A percentile compares a stretch with the other conserved stretches of the same genome.
These are phyloP conservation scores for Noctua comes DNA, from an alignment of 2,888 invertebrate species.

Conservation along the genomic window DNA sequence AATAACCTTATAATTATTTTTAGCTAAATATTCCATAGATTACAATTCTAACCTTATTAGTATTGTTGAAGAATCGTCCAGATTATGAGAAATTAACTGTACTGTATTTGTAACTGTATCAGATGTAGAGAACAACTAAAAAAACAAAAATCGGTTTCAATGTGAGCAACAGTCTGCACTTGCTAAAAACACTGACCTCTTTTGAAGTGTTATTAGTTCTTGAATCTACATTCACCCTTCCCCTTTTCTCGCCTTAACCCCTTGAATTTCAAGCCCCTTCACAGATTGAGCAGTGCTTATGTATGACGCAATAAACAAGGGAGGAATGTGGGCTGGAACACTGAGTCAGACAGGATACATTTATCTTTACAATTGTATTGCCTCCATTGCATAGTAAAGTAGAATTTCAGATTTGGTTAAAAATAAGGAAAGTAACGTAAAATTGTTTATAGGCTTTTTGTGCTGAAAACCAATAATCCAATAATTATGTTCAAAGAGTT, in stretches of 20 bases:
- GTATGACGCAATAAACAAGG: conserved; percentile 36
- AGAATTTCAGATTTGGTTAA: conserved; percentile 1
- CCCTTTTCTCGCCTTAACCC: conserved; percentile 25
- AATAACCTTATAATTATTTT: conserved; percentile 11
- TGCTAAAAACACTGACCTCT: not conserved
- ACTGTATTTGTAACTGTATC: not conserved
- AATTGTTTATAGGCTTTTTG: not conserved
- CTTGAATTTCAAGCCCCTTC: conserved; percentile 25
- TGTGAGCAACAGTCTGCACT: not conserved
- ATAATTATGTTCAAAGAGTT: not conserved
- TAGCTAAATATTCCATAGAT: not conserved
- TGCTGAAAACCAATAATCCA: not conserved
- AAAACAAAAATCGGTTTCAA: not conserved
- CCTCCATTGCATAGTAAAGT: not conserved
- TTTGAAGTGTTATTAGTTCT: conserved; percentile 8
- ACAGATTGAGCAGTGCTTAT: conserved; percentile 20
- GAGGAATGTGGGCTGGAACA: conserved; percentile 27
- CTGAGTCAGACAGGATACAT: conserved; percentile 19
- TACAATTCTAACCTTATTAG: not conserved
- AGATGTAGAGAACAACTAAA: not conserved
- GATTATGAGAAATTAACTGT: not conserved
- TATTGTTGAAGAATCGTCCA: not conserved
- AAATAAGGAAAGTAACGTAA: not conserved
- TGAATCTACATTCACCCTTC: conserved; percentile 11
- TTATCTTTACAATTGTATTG: conserved; percentile 36